phyloP scores from a whole-genome alignment of 1,140 invertebrate genomes.

The Euura lappo region DNA sequence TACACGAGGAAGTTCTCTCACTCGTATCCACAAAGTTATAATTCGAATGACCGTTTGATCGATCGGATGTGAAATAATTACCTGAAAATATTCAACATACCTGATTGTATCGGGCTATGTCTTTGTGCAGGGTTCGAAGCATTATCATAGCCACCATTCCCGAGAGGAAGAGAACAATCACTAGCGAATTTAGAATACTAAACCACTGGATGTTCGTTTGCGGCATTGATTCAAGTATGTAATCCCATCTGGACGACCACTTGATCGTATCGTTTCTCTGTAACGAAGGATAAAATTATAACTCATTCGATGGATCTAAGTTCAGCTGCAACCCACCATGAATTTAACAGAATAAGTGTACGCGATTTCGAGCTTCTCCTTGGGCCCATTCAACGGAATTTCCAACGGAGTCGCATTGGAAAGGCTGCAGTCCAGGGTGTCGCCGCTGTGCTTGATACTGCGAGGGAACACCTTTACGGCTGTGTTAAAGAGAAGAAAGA shows the following conservation, averaged over 20 bases:
- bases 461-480: slow-evolving; percentile 78
- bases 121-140: slow-evolving; percentile 95
- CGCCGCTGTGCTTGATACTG: slow-evolving; percentile 74
- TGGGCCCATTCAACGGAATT: slow-evolving; percentile 65
- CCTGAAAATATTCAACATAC: slow-evolving; percentile 47
- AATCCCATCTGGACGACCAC: slow-evolving; percentile 99
- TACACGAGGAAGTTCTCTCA: too few species aligned
- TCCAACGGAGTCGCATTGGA: slow-evolving; percentile 64
- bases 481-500: slow-evolving; percentile 31
- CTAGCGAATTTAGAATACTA: slow-evolving; percentile 88
- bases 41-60: too few species aligned
- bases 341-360: slow-evolving; percentile 92
- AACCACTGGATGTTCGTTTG: slow-evolving; percentile 99
- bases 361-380: slow-evolving; percentile 70
- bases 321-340: slow-evolving; percentile 60
- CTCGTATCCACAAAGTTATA: too few species aligned
- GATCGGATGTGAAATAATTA: too few species aligned
- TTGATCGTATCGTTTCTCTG: slow-evolving; percentile 85
- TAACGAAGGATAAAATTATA: slow-evolving; percentile 23
- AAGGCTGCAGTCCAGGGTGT: slow-evolving; percentile 60
- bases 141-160: slow-evolving; percentile 99
- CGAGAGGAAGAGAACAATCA: slow-evolving; percentile 89
- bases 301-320: not conserved
- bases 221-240: slow-evolving; percentile 97
- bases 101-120: slow-evolving; percentile 98